Conservation (phyloP, 2,797 vertebrate genomes). For the Hirundo rustica region DNA sequence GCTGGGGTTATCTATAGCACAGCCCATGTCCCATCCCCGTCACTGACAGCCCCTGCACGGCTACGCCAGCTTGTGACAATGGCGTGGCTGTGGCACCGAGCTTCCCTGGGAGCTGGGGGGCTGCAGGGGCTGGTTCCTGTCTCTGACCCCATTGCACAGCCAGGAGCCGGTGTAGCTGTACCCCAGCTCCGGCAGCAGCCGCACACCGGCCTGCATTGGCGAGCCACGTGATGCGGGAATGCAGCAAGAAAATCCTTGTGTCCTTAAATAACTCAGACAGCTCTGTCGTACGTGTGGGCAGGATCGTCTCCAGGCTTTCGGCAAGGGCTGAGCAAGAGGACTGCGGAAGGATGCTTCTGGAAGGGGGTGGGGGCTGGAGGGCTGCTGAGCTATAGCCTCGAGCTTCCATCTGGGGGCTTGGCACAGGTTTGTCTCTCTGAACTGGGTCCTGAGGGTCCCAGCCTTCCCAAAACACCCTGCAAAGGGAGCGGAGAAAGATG, state of each 20-base stretch:
- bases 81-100: rapidly evolving
- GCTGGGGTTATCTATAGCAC: slow-evolving; percentile 56
- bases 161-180: rapidly evolving
- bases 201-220: neutral
- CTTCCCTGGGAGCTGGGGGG: neutral
- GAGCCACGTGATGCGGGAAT: neutral
- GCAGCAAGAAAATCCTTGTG: slow-evolving; percentile 55
- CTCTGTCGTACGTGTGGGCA: slow-evolving; percentile 34
- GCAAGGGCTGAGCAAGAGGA: neutral
- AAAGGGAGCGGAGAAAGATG: neutral
- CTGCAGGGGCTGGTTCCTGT: rapidly evolving
- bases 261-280: slow-evolving; percentile 66
- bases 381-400: neutral
- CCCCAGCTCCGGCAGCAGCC: neutral
- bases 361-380: neutral
- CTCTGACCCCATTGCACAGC: rapidly evolving
- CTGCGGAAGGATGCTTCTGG: slow-evolving; percentile 44
- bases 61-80: rapidly evolving
- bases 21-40: rapidly evolving
- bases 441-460: neutral
- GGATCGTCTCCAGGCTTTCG: slow-evolving; percentile 1
- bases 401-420: neutral
- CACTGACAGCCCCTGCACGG: neutral
- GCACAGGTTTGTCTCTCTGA: neutral
- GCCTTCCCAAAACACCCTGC: neutral